phyloP scores from a whole-genome alignment of 92 coral and sea anemone genomes.

The Phymanthus crucifer region DNA sequence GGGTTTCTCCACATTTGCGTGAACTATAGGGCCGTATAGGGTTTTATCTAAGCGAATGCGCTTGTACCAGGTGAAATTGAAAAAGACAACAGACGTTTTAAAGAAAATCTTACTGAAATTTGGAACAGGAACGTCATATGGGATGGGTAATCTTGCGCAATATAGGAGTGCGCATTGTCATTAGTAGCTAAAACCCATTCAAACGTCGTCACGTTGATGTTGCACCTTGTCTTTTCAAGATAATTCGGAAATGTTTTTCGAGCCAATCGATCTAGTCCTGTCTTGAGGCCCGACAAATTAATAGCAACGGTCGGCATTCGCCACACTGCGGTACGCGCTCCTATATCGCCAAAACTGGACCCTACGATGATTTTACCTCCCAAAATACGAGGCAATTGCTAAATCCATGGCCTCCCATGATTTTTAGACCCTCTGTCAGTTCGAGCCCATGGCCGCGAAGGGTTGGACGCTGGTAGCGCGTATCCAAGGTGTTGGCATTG shows the following conservation, averaged over 20 bases:
- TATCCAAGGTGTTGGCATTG: slow-evolving; percentile 70
- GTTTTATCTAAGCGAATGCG: too few relatives aligned
- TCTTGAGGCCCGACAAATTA: background rate
- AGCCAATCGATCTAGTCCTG: background rate
- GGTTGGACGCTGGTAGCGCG: slow-evolving; percentile 95
- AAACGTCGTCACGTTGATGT: too few relatives aligned
- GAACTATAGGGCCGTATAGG: too few relatives aligned
- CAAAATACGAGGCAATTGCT: background rate
- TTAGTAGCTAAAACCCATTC: background rate
- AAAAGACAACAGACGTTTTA: too few relatives aligned
- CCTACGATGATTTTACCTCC: background rate
- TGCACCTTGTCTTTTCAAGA: background rate
- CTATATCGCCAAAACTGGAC: slow-evolving; percentile 1
- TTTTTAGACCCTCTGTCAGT: slow-evolving; percentile 75
- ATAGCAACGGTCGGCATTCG: background rate
- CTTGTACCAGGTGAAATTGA: too few relatives aligned
- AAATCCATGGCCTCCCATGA: background rate
- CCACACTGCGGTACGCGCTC: slow-evolving; percentile 6
- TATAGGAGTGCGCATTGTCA: slow-evolving; percentile 12
- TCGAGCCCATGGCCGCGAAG: slow-evolving; percentile 86
- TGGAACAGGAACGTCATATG: background rate
- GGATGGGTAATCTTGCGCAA: background rate
- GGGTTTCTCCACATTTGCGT: too few relatives aligned
- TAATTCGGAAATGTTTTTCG: background rate
- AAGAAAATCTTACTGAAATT: background rate